Base-by-base conservation (phyloP, 2,113 vertebrate species). In the Phodopus roborovskii region DNA sequence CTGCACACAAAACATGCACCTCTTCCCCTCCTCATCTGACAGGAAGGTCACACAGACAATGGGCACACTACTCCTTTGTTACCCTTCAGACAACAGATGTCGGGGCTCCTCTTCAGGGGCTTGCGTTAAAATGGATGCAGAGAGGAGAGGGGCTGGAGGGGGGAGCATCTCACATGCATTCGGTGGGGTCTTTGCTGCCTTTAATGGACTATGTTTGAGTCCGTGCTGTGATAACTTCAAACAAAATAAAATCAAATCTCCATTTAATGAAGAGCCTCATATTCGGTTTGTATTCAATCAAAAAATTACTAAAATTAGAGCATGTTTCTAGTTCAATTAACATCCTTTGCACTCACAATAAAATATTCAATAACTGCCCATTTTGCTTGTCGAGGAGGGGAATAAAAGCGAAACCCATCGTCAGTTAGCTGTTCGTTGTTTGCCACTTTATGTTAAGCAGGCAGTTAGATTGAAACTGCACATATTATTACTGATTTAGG, bases 201-300 rank as follows among this genome's bases (percentile, higher is more conserved):
- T 98, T 99, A 99, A 99, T 99, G 98, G 98, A 99, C 98, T 97
- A 92, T 68, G 93, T 97, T 98, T 98, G 99, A 99, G 98, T 98
- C 96, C 98, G 99, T 98, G 98, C 98, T 99, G 98, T 98, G 98
- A 99, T 98, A 98, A 98, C 98, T 98, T 99, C 98, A 98, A 98
- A 98, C 99, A 98, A 99, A 99, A 99, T 98, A 98, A 99, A 99
- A 99, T 99, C 98, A 99, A 99, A 99, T 99, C 99, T 99, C 98
- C 98, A 98, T 98, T 98, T 99, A 99, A 99, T 99, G 97, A 99
- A 99, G 98, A 98, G 99, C 99, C 97, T 98, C 98, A 95, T 97
- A 96, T 98, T 98, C 98, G 97, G 97, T 86, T 70, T 95, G 97
- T 96, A 98, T 98, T 98, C 97, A 98, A 98, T 92, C 91, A 98